These are phyloP conservation scores for Drosophila quadrilineata DNA, from an alignment of 1,140 invertebrate species.

Conservation along the genomic window DNA sequence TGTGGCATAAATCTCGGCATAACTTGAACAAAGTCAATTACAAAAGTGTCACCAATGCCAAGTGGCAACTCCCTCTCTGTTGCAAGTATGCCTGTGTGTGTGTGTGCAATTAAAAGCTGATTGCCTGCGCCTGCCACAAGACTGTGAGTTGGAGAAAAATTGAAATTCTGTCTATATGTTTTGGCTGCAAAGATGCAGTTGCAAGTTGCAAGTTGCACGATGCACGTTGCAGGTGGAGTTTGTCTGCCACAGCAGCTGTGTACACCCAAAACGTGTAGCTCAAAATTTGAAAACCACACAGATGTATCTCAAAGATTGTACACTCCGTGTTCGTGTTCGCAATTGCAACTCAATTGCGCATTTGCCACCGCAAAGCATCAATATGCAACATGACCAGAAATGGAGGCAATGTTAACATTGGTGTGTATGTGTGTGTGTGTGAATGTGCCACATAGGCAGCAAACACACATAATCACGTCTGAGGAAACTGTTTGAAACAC, in stretches of 20 bases:
- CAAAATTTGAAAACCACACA: conserved; percentile 70
- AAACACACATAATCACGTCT: conserved; percentile 61
- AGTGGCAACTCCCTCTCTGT: background rate
- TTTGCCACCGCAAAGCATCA: conserved; percentile 77
- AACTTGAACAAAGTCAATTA: conserved; percentile 57
- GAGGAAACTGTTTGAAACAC: conserved; percentile 42
- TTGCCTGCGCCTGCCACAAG: conserved; percentile 44
- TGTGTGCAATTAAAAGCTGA: conserved; percentile 68
- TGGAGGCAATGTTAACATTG: conserved; percentile 1
- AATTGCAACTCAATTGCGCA: conserved; percentile 80
- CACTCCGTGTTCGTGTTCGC: conserved; percentile 65
- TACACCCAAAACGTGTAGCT: conserved; percentile 78
- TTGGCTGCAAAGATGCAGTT: conserved; percentile 46
- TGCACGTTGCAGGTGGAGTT: conserved; percentile 32
- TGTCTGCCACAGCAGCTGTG: conserved; percentile 29
- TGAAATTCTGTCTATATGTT: conserved; percentile 56
- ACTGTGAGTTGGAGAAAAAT: conserved; percentile 54
- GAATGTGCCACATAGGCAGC: conserved; percentile 66
- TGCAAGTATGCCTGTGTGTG: background rate
- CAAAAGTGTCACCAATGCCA: conserved; percentile 27
- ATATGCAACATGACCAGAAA: conserved; percentile 40
- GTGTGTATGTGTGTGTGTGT: too few relatives aligned
- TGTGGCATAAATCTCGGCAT: conserved; percentile 8
- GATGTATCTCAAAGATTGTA: conserved; percentile 65
- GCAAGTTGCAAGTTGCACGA: conserved; percentile 34